Evolutionary conservation across 2,888 invertebrate species (phyloP), one percentile per base, ranked within the genome.

Genomic region (Tupiocoris notatus): DNA sequence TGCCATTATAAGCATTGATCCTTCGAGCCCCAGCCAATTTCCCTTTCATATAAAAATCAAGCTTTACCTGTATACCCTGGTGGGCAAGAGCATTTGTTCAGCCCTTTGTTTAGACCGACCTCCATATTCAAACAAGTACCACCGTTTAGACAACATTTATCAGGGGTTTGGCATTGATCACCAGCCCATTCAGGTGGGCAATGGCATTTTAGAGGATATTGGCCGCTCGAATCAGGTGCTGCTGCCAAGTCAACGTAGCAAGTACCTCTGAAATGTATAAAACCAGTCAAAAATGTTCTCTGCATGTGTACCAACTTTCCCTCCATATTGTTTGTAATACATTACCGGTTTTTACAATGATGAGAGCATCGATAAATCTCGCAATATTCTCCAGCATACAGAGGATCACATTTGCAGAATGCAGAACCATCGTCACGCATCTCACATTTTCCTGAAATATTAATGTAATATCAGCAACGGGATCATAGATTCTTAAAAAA

Each of bases 361-460:
- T 88, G 89, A 1, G 90, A 88, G 82, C 92, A 92, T 75, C 88
- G 86, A 83, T 89, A 90, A 81, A 88, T 87, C 82, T 90, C 88
- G 84, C 93, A 93, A 66, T 86, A 83, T 78, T 87, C 86, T 18
- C 93, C 92, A 58, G 87, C 86, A 83, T 89, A 93, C 65, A 86
- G 86, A 0, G 88, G 84, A 25, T 87, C 86, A 81, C 93, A 92
- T 79, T 86, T 83, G 85, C 92, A 92, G 83, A 88, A 86, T 17
- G 87, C 88, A 22, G 86, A 86, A 80, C 64, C 63, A 12, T 77
- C 71, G 2, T 25, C 18, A 0, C 57, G 56, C 56, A 76, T 54
- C n/a, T 18, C 1, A 62, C 76, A 76, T 57, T 68, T 67, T 1
- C 76, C 76, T 76, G 59, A n/a, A n/a, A n/a, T n/a, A n/a, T n/a